phyloP scores from a whole-genome alignment of 2,888 invertebrate genomes.

The Sesamia inferens region DNA sequence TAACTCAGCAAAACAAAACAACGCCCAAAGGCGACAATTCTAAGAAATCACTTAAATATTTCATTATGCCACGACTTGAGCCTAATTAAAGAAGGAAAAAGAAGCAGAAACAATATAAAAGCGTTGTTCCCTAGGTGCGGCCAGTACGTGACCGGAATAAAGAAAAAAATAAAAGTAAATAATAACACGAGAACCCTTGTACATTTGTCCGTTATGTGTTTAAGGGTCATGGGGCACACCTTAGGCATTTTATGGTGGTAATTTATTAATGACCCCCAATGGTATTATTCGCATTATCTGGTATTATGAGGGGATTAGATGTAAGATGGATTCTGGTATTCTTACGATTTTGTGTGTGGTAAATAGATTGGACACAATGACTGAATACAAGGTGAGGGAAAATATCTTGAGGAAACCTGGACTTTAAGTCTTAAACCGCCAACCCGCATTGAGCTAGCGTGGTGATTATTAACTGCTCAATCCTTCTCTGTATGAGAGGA shows the following conservation, averaged over 20 bases:
- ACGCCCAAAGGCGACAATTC: slow-evolving; percentile 46
- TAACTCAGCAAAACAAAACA: slow-evolving; percentile 9
- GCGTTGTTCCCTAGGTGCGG: slow-evolving; percentile 70
- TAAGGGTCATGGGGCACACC: slow-evolving; percentile 25
- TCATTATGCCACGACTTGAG: slow-evolving; percentile 70
- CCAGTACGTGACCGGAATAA: slow-evolving; percentile 75
- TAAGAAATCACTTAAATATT: slow-evolving; percentile 68
- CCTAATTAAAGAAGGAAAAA: slow-evolving; percentile 79
- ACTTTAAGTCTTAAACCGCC: too few species aligned
- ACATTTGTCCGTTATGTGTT: slow-evolving; percentile 50
- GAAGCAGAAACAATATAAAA: slow-evolving; percentile 75
- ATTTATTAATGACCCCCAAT: slow-evolving; percentile 53
- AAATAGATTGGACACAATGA: too few species aligned
- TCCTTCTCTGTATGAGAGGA: too few species aligned
- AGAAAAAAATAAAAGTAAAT: slow-evolving; percentile 66
- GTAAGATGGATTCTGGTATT: slow-evolving; percentile 22
- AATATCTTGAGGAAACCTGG: too few species aligned
- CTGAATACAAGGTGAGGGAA: too few species aligned
- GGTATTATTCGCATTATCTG: slow-evolving; percentile 38
- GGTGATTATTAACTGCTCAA: too few species aligned
- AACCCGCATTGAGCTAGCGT: too few species aligned
- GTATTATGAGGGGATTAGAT: slow-evolving; percentile 38
- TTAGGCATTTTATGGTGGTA: slow-evolving; percentile 24
- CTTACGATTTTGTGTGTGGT: too few species aligned
- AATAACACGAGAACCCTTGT: slow-evolving; percentile 55